Evolutionary conservation across 2,888 invertebrate genomes (phyloP).

Genomic region (Yponomeuta sedellus): DNA sequence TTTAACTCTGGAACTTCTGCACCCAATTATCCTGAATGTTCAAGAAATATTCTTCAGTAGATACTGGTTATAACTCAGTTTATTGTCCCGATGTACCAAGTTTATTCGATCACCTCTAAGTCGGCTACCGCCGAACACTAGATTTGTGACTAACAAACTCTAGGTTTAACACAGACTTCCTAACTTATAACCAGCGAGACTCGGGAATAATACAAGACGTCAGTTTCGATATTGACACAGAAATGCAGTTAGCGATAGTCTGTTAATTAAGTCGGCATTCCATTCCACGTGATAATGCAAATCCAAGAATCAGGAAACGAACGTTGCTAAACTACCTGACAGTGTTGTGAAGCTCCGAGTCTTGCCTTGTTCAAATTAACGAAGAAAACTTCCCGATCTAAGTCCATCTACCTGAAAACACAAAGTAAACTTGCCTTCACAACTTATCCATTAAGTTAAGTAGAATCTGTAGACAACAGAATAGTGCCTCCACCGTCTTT

Average conservation of each 20-base stretch:
- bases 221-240: neutral
- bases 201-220: neutral
- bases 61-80: neutral
- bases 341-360: constrained; percentile 53
- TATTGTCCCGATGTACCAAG: neutral
- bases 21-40: constrained; percentile 14
- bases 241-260: neutral
- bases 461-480: constrained; percentile 74
- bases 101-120: neutral
- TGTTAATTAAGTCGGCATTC: constrained; percentile 6
- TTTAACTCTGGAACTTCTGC: constrained; percentile 46
- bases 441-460: constrained; percentile 76
- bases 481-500: constrained; percentile 48
- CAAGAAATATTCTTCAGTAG: neutral
- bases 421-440: constrained; percentile 74
- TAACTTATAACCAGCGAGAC: neutral
- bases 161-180: neutral
- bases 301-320: constrained; percentile 37
- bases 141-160: no score
- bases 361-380: constrained; percentile 71
- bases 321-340: constrained; percentile 46
- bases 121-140: neutral
- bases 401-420: constrained; percentile 74
- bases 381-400: constrained; percentile 72
- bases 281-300: constrained; percentile 22